Conservation (phyloP, 2,888 invertebrate genomes). For the Elysia crispata region DNA sequence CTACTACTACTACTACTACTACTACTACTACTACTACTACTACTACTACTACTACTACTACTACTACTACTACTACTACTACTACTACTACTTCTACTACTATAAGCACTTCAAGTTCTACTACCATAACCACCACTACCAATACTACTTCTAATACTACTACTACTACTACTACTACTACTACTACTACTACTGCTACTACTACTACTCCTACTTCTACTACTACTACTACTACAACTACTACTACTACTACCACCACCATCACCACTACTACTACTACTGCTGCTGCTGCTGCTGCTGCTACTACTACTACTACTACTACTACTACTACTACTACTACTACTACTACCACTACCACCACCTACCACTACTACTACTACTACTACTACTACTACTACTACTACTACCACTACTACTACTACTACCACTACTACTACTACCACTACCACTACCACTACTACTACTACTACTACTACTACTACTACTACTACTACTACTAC, state of each 20-base stretch:
- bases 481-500: conserved; percentile 9
- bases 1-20: conserved; percentile 9
- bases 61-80: background rate
- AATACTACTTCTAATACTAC: no score
- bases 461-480: conserved; percentile 9
- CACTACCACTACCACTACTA: conserved; percentile 1
- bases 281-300: background rate
- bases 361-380: conserved; percentile 3
- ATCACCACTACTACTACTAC: background rate
- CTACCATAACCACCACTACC: background rate
- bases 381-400: conserved; percentile 9
- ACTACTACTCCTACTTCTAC: no score
- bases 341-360: no score
- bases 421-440: conserved; percentile 4
- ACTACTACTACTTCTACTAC: conserved; percentile 1
- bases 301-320: conserved; percentile 9
- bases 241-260: background rate
- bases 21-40: conserved; percentile 9
- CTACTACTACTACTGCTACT: no score
- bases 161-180: no score
- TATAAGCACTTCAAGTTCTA: background rate
- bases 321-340: conserved; percentile 9
- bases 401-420: conserved; percentile 4
- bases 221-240: no score
- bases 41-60: conserved; percentile 9